These are phyloP conservation scores for Aeoliscus strigatus DNA, from an alignment of 2,797 vertebrate species.

Conservation along the genomic window DNA sequence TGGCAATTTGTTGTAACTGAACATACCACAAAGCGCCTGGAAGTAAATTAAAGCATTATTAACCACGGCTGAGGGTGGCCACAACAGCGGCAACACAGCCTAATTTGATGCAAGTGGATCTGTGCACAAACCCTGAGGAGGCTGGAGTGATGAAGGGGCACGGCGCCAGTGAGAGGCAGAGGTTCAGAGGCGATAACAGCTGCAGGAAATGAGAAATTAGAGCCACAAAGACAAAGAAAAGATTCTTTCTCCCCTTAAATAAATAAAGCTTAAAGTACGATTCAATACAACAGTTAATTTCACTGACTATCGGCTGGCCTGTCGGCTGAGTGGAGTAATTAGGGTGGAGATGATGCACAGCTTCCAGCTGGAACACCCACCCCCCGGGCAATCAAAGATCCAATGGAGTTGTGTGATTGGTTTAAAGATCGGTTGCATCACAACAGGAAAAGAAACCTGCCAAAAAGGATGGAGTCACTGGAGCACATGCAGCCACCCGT, in stretches of 20 bases:
- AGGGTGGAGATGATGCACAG: neutral
- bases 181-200: neutral
- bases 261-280: constrained; percentile 4
- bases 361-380: neutral
- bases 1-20: constrained; percentile 13
- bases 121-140: constrained; percentile 22
- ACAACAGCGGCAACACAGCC: constrained; percentile 20
- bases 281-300: neutral
- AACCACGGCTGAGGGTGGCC: constrained; percentile 4
- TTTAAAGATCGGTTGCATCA: too few species aligned
- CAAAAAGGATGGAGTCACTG: too few species aligned
- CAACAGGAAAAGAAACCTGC: too few species aligned
- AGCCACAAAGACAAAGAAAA: neutral
- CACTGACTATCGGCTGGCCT: neutral
- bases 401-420: constrained; percentile 3
- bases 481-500: too few species aligned
- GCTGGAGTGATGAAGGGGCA: constrained; percentile 2
- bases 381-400: constrained; percentile 4
- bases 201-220: neutral
- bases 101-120: constrained; percentile 27
- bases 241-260: neutral
- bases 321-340: neutral
- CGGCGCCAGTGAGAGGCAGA: neutral
- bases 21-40: constrained; percentile 15
- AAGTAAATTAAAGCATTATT: constrained; percentile 29